Base-by-base conservation (phyloP, 2,113 vertebrate species). In the Rhinolophus sinicus region DNA sequence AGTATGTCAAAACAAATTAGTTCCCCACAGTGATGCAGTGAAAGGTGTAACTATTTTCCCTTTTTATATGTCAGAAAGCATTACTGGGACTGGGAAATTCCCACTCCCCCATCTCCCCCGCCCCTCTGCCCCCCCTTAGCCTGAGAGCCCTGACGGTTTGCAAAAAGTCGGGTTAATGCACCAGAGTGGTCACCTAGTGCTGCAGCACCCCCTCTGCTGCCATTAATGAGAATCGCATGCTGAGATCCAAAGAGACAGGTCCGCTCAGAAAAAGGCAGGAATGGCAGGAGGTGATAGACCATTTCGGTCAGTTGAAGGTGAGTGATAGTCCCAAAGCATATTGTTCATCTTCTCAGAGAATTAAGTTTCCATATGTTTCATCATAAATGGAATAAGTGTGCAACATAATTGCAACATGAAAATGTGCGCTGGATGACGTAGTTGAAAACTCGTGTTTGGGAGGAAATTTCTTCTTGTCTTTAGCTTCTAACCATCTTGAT, bases 41-140 rank as follows among this genome's bases (percentile, higher is more conserved):
- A 97, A 98, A 97, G 97, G 97, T 98, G 92, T 97, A 97, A 97
- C 97, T 96, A 93, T 96, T 94, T 97, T 96, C 92, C 93, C 93
- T 96, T 96, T 96, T 96, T 90, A 56, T 90, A 94, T 97, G 95
- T 98, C 97, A 98, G 91, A 96, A 95, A 96, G 65, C 87, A 97
- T 97, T 96, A 92, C 89, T 44, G 82, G 93, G 44, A 28, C 80
- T 89, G 50, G 26, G 94, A 70, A 95, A 52, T 72, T 93, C n/a
- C 8, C 40, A 5, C 40, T 44, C 40, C 40, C 40, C 40, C 40
- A 44, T 44, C 40, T 44, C 40, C 40, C 40, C 40, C 40, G 5
- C 4, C 47, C 76, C 52, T 60, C 18, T 77, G 0, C 65, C 92
- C 80, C 76, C 18, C 2, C 86, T 88, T 26, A 16, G 40, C 58